These are phyloP conservation scores for Aplochiton taeniatus DNA, from an alignment of 2,797 vertebrate genomes.

Conservation along the genomic window DNA sequence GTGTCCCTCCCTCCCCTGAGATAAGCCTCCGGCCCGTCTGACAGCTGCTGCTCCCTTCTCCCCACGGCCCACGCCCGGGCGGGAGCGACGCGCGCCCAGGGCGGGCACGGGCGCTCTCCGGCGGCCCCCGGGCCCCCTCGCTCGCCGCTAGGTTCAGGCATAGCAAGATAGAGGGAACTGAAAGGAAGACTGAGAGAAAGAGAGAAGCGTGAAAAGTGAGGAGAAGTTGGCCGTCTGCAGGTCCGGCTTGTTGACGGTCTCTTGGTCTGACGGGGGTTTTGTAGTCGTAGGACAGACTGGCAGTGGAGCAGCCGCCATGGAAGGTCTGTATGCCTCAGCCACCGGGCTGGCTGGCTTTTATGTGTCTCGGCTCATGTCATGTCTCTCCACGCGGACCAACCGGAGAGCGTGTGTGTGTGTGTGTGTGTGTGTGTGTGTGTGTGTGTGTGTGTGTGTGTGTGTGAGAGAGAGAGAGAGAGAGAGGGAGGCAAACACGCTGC, in stretches of 20 bases:
- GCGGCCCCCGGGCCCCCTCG: too few relatives aligned
- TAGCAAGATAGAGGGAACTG: not conserved
- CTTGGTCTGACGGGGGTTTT: too few relatives aligned
- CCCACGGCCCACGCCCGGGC: too few relatives aligned
- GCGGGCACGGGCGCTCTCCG: too few relatives aligned
- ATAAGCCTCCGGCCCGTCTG: conserved; percentile 10
- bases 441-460: conserved; percentile 10
- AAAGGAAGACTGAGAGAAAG: not conserved
- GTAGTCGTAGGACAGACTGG: too few relatives aligned
- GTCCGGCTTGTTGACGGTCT: too few relatives aligned
- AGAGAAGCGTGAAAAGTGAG: not conserved
- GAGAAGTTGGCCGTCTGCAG: too few relatives aligned
- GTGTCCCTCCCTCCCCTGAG: conserved; percentile 2
- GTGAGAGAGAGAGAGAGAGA: not conserved
- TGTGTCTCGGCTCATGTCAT: not conserved
- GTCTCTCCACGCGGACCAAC: not conserved
- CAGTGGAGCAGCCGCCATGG: too few relatives aligned
- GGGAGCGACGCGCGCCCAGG: too few relatives aligned
- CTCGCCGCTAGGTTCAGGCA: too few relatives aligned
- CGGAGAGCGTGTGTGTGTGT: conserved; percentile 22
- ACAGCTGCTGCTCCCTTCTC: conserved; percentile 24
- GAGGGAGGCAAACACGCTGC: conserved; percentile 15
- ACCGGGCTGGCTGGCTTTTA: not conserved
- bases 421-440: conserved; percentile 16
- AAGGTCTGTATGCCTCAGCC: too few relatives aligned